phyloP scores from a whole-genome alignment of 2,797 vertebrate genomes.

The Protosalanx chinensis region DNA sequence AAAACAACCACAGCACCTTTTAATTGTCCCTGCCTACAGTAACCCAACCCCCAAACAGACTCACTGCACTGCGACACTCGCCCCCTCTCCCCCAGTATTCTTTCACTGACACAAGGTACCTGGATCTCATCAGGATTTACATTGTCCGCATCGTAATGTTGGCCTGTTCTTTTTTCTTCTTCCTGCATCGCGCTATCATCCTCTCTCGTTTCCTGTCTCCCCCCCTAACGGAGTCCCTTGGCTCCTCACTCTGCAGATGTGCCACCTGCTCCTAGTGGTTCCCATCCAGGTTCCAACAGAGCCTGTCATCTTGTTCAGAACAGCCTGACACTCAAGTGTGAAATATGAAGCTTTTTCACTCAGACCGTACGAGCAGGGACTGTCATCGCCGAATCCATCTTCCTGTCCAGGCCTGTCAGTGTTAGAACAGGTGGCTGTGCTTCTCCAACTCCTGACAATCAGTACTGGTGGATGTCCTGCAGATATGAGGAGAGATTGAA shows the following conservation, averaged over 20 bases:
- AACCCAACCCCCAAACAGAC: too few relatives aligned
- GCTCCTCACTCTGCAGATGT: neutral
- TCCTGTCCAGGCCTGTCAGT: neutral
- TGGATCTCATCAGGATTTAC: too few relatives aligned
- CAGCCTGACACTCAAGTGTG: too few relatives aligned
- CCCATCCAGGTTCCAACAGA: neutral
- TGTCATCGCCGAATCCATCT: neutral
- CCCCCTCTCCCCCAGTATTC: neutral
- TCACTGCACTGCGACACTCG: too few relatives aligned
- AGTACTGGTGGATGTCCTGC: neutral
- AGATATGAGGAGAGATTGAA: neutral
- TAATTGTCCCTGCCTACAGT: too few relatives aligned
- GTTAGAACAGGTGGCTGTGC: neutral
- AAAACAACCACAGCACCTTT: too few relatives aligned
- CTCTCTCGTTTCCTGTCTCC: neutral
- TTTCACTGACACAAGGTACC: too few relatives aligned
- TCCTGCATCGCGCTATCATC: neutral
- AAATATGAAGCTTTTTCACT: too few relatives aligned
- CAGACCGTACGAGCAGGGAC: neutral
- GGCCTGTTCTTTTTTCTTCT: neutral
- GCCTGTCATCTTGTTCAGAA: too few relatives aligned
- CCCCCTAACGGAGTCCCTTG: neutral
- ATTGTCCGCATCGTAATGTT: too few relatives aligned
- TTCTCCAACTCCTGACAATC: neutral
- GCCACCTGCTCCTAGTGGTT: neutral